Evolutionary conservation across 2,797 vertebrate genomes (phyloP).

Genomic region (Taeniopygia guttata): DNA sequence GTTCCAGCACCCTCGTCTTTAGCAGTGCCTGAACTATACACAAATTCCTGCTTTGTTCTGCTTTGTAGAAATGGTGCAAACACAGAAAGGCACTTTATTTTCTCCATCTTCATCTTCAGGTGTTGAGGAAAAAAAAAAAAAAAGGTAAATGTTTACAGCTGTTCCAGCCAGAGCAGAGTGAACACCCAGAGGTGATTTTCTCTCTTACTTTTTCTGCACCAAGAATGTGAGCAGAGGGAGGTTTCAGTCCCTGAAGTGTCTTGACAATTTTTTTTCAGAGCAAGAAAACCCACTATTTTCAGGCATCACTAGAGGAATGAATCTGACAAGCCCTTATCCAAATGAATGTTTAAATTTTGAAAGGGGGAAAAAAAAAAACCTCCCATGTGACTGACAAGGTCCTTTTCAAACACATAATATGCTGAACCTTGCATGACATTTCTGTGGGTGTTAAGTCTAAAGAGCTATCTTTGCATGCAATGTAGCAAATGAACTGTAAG

Average conservation of each 20-base stretch:
- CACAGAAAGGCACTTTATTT: neutral
- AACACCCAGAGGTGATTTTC: neutral
- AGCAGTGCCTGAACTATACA: neutral
- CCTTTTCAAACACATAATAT: conserved; percentile 4
- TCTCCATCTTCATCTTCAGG: neutral
- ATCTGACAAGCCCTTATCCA: conserved; percentile 24
- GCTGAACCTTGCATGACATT: conserved; percentile 17
- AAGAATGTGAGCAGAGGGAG: neutral
- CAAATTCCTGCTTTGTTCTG: neutral
- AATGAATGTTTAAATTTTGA: neutral
- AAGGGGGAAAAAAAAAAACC: neutral
- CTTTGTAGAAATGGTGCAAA: neutral
- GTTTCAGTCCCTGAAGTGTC: neutral
- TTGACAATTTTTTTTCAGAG: neutral
- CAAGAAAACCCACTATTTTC: neutral
- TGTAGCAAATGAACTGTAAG: neutral
- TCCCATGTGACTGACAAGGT: conserved; percentile 1
- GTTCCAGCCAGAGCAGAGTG: neutral
- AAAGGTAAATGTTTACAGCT: neutral
- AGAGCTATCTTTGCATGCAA: neutral
- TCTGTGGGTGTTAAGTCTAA: conserved; percentile 19
- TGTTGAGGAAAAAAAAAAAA: neutral
- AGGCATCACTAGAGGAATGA: neutral
- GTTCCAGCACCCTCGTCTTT: neutral
- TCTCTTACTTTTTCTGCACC: neutral